Evolutionary conservation across 2,797 vertebrate genomes (phyloP).

Genomic region (Falco naumanni): DNA sequence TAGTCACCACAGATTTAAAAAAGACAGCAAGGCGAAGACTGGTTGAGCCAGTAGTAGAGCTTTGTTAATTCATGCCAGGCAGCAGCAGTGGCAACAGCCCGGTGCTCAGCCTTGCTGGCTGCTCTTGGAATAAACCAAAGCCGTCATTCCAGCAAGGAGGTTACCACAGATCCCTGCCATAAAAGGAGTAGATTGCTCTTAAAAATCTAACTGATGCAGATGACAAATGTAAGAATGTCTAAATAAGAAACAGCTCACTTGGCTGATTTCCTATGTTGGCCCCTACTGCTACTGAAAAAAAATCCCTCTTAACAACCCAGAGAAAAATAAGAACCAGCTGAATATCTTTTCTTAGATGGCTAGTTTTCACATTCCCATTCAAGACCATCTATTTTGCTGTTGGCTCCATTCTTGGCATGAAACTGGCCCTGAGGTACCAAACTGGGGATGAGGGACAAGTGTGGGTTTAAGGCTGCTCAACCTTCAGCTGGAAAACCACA

Average conservation of each 20-base stretch:
- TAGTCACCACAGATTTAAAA: not conserved
- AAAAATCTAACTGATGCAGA: not conserved
- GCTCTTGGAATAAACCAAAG: not conserved
- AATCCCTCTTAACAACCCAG: not conserved
- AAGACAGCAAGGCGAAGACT: not conserved
- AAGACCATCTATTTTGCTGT: not conserved
- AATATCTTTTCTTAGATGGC: not conserved
- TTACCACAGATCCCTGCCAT: not conserved
- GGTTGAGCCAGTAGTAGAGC: not conserved
- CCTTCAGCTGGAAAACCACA: not conserved
- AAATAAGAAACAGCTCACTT: conserved; percentile 32
- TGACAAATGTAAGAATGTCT: not conserved
- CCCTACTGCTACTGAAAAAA: not conserved
- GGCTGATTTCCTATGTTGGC: not conserved
- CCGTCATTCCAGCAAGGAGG: not conserved
- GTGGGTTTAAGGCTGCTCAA: not conserved
- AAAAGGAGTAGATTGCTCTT: not conserved
- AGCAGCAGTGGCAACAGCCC: not conserved
- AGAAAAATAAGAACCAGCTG: not conserved
- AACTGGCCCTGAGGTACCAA: not conserved
- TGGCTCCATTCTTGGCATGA: not conserved
- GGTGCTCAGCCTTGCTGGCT: not conserved
- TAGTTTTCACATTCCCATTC: not conserved
- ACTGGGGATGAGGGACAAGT: not conserved
- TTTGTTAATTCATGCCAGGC: not conserved